A percentile compares a stretch with the other conserved stretches of the same genome.
Conservation (phyloP, 2,888 invertebrate genomes). For the Drosophila birchii region DNA sequence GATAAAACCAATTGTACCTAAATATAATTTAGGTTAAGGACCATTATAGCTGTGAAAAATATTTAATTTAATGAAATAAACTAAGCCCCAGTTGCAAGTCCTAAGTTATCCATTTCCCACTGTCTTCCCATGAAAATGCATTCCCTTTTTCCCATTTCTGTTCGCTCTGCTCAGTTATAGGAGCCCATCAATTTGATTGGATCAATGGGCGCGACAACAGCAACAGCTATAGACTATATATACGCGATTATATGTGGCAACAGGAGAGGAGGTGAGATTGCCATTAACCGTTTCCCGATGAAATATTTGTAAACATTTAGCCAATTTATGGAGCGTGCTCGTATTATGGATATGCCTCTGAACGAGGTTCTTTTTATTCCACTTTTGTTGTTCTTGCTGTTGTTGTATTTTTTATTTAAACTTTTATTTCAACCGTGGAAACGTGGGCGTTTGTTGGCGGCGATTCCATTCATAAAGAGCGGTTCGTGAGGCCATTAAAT, state of each 20-base stretch:
- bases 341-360: constrained; percentile 49
- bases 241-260: constrained; percentile 14
- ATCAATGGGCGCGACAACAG: constrained; percentile 73
- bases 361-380: constrained; percentile 18
- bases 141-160: constrained; percentile 43
- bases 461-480: constrained; percentile 70
- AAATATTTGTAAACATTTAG: constrained; percentile 77
- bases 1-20: background rate
- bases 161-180: constrained; percentile 60
- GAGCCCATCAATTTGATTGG: constrained; percentile 75
- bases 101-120: constrained; percentile 24
- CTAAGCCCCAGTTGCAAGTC: background rate
- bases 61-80: background rate
- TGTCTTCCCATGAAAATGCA: constrained; percentile 56
- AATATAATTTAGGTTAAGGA: background rate
- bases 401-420: background rate
- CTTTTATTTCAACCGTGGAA: constrained; percentile 12
- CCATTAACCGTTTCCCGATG: constrained; percentile 54
- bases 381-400: background rate
- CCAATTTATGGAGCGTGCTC: constrained; percentile 68
- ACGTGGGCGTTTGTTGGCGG: constrained; percentile 60
- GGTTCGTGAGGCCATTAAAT: constrained; percentile 70
- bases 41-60: too few species aligned
- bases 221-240: constrained; percentile 47
- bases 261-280: constrained; percentile 14